Base-by-base conservation (phyloP, 2,113 vertebrate genomes). In the Orientallactaga bullata region DNA sequence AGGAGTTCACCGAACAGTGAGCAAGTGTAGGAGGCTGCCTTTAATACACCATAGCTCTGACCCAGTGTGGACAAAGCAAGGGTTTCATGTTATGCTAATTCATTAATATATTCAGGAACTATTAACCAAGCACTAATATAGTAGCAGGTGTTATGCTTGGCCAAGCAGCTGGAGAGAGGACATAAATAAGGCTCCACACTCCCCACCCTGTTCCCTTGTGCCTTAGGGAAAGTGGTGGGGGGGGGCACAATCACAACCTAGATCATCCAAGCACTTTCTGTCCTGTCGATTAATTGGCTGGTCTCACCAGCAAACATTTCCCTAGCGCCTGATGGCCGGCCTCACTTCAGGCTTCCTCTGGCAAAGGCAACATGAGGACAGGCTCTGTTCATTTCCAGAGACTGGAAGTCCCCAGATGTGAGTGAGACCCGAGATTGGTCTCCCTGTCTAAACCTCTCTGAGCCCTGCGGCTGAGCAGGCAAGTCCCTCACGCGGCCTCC, bases 101-200 rank as follows among this genome's bases (percentile, higher is more conserved):
- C 77, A 93, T 94, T 94, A 91, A 95, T 81, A 77, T 30, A 95
- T 89, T 94, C 87, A 89, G 72, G 76, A 90, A 69, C 37, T 72
- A 91, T 81, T 91, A 95, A 95, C 77, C 79, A 94, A 94, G 17
- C 68, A 80, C 26, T 77, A 90, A 84, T 30, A 18, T 17, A 1
- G 76, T 74, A 74, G 26, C 77, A 79, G 91, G 72, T 91, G 69
- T 79, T 80, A 63, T 72, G 68, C 30, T 84, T 60, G 76, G 84
- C 80, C 35, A 47, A 87, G 69, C 81, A 88, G 69, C 88, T 88
- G 51, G 35, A 91, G 68, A 81, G 9, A 7, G 39, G 89, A 63
- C 47, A 63, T 4, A 35, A 85, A 55, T 60, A 85, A 80, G 61
- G 58, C 3, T 5, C 35, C 16, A 5, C 55, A 39, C 28, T 71